Evolutionary conservation across 2,888 invertebrate genomes (phyloP).

Genomic region (Pristionchus japonicus): DNA sequence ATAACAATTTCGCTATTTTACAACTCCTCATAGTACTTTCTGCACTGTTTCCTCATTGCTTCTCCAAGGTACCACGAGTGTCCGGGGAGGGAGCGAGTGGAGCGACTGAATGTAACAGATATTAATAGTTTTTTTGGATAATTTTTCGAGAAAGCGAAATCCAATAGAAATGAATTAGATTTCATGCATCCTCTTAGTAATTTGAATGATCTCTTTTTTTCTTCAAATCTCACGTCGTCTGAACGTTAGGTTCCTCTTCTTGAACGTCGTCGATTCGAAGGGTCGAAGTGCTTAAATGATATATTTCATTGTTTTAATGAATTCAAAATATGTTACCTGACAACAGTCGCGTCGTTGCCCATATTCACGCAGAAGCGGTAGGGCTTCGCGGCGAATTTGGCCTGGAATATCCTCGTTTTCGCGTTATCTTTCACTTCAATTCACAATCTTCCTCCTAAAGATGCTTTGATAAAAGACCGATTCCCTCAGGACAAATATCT

Average conservation of each 20-base stretch:
- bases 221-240: constrained; percentile 3
- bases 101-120: neutral
- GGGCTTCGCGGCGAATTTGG: constrained; percentile 11
- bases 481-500: no score
- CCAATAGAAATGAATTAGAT: no score
- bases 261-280: neutral
- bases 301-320: neutral
- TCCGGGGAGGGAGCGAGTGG: neutral
- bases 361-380: constrained; percentile 45
- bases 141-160: no score
- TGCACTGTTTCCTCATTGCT: constrained; percentile 7
- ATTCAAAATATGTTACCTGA: neutral
- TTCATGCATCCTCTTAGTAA: no score
- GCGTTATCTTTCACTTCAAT: no score
- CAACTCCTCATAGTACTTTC: neutral
- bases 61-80: constrained; percentile 30
- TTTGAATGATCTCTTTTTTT: neutral
- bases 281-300: neutral
- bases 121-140: no score
- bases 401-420: neutral
- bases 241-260: neutral
- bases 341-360: constrained; percentile 22
- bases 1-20: constrained; percentile 24
- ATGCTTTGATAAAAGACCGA: no score
- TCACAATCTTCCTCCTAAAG: no score